Evolutionary conservation across 1,140 invertebrate genomes (phyloP), one percentile per base, ranked within the genome.

Genomic region (Atta texana): DNA sequence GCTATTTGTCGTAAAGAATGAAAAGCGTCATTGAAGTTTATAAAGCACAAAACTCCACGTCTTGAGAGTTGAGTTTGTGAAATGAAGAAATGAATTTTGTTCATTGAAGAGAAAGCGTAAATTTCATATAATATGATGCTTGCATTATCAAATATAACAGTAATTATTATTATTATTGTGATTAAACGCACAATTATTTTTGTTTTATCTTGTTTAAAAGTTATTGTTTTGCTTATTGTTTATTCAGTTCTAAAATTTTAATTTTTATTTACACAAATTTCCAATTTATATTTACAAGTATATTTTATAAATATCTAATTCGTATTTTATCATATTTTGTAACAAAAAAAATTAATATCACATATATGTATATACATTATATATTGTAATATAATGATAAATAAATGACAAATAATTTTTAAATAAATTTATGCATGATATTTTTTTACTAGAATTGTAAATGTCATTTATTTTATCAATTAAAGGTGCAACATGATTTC

Each of bases 381-480:
- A 31, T 18, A 34, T 34, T 34, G 31, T 34, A 16, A 53, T n/a
- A 39, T 2, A 6, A 5, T 6, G 10, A 44, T 10, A 51, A 77
- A n/a, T n/a, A n/a, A n/a, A n/a, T n/a, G n/a, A 34, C 21, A 68
- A 49, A 78, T 78, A 78, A 78, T 3, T 31, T 10, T 51, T 64
- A n/a, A 16, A 80, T 49, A 68, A 66, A 80, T 66, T 80, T 68
- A 21, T 10, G 16, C 16, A 66, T 7, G 14, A 75, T 39, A 24
- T 34, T 76, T 59, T 59, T 39, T 24, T n/a, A 76, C n/a, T 59
- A 44, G 2, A 24, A 59, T 57, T 24, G 16, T 5, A 14, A 66
- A 64, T 34, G 28, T 80, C 51, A 80, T 80, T 66, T 80, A 53
- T 80, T 80, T 66, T 31, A 34, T 64, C 44, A 78, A 53, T 78